Evolutionary conservation across 1,140 invertebrate species (phyloP), one percentile per base, ranked within the genome.

Genomic region (Drosophila simulans): DNA sequence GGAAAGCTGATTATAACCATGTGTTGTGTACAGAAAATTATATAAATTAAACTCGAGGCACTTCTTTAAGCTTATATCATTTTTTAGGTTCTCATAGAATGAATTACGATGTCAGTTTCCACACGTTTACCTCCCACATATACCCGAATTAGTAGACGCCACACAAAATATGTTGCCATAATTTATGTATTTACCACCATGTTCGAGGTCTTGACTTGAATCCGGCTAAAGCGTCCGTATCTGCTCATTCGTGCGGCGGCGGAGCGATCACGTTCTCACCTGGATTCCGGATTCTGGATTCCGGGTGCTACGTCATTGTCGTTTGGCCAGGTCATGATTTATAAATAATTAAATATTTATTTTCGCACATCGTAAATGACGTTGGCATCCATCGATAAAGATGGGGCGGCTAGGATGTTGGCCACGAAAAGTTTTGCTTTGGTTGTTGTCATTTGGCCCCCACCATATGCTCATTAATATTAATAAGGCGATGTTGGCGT

Each of bases 271-370:
- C 63, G 63, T 66, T 65, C 60, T 51, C 64, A 40, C 45, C 35
- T 52, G 17, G 60, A 42, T 51, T 17, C 45, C 25, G 42, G 57
- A 13, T 62, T 43, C 37, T 11, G 20, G 54, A 8, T 31, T 45
- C 27, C n/a, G 37, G 27, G 12, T 27, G 27, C 34, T 13, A 64
- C 59, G 59, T 42, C 45, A 46, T 54, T 54, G 48, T 76, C 57
- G 53, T 43, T 73, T 70, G 73, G 64, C 54, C 82, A 53, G 70
- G 69, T 76, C 84, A 88, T 88, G 83, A 88, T 80, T 88, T 89
- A 89, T 83, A 88, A 88, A 88, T 88, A 88, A 88, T 88, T 83
- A 89, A 88, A 89, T 88, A 88, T 89, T 88, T 88, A 89, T 88
- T 88, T 79, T 88, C 63, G 84, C 83, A 82, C 83, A 73, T 88